Evolutionary conservation across 1,140 invertebrate species (phyloP).

Genomic region (Zaprionus tsacasi): DNA sequence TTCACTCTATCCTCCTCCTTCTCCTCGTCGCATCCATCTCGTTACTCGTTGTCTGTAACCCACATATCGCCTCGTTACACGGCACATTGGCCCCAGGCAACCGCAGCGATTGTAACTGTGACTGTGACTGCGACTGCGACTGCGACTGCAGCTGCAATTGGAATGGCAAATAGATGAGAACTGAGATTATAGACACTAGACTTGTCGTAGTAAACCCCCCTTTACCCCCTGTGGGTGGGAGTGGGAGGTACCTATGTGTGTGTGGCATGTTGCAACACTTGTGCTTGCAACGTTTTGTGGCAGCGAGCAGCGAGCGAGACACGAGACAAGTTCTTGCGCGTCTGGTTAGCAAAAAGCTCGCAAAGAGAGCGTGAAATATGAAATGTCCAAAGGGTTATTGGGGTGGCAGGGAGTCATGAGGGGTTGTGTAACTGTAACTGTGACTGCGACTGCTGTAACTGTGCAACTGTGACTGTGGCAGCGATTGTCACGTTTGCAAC

Average conservation of each 20-base stretch:
- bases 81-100: constrained; percentile 3
- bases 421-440: constrained; percentile 10
- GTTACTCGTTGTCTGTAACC: constrained; percentile 15
- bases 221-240: background rate
- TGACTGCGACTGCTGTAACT: constrained; percentile 19
- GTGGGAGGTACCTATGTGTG: background rate
- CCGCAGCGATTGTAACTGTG: constrained; percentile 10
- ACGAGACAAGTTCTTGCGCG: constrained; percentile 17
- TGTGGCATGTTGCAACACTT: constrained; percentile 14
- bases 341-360: constrained; percentile 11
- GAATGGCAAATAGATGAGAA: constrained; percentile 41
- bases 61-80: constrained; percentile 13
- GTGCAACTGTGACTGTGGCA: constrained; percentile 30
- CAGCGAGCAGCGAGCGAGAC: background rate
- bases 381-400: constrained; percentile 36
- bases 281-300: constrained; percentile 20
- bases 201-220: background rate
- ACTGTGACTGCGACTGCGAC: background rate
- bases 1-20: background rate
- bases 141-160: constrained; percentile 20
- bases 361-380: constrained; percentile 57
- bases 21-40: background rate
- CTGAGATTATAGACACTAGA: constrained; percentile 32
- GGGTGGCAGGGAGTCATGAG: background rate
- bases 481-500: constrained; percentile 79